These are phyloP conservation scores for Oreochromis tanganicae DNA, from an alignment of 2,113 vertebrate genomes.

Conservation along the genomic window DNA sequence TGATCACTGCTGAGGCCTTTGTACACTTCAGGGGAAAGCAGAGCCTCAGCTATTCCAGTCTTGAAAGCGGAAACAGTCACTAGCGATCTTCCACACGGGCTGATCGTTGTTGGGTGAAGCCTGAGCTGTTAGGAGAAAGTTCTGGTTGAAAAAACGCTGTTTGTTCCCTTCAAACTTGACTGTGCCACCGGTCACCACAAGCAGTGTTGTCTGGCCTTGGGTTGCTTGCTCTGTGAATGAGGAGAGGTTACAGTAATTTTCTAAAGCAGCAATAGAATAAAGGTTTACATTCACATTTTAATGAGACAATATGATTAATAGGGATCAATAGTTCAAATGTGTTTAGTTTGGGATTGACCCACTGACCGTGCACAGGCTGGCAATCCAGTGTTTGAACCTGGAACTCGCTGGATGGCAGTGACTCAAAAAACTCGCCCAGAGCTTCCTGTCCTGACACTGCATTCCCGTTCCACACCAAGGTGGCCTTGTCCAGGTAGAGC, in stretches of 20 bases:
- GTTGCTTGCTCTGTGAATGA: constrained; percentile 85
- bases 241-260: not conserved
- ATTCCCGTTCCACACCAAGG: constrained; percentile 96
- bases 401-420: constrained; percentile 94
- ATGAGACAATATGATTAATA: not conserved
- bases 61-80: constrained; percentile 96
- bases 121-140: constrained; percentile 89
- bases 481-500: constrained; percentile 92
- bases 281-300: not conserved
- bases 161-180: constrained; percentile 98
- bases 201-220: constrained; percentile 89
- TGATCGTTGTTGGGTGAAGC: constrained; percentile 82
- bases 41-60: constrained; percentile 83
- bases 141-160: constrained; percentile 93
- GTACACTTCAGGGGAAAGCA: not conserved
- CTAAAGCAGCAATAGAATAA: not conserved
- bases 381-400: constrained; percentile 89
- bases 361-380: constrained; percentile 91
- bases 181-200: constrained; percentile 86
- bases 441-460: constrained; percentile 87
- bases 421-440: constrained; percentile 90
- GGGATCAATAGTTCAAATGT: not conserved
- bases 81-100: constrained; percentile 95
- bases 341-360: not conserved
- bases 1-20: not conserved